Evolutionary conservation across 2,888 invertebrate species (phyloP), one percentile per base, ranked within the genome.

Genomic region (Lampropteryx suffumata): DNA sequence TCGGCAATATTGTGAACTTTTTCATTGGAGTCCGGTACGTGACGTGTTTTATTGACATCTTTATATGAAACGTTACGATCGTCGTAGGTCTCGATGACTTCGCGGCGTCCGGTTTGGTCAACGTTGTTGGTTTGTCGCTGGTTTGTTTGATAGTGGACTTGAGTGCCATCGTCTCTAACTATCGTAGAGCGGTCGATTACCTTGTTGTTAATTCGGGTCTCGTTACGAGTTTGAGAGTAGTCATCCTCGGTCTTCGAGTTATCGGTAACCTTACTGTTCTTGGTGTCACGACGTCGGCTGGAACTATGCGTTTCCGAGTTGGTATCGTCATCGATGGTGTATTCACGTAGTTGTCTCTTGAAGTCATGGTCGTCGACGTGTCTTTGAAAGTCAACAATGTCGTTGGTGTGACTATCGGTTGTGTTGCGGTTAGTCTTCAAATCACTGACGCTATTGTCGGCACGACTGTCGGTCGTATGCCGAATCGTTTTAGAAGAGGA

Each of bases 321-420:
- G n/a, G 70, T 64, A 29, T 70, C 67, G 27, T 59, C 53, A 42
- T 71, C 63, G 7, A 54, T 53, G 6, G 62, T 55, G 43, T 69
- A 66, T 36, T 73, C 65, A 17, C 61, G 61, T 40, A 73, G 57
- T 54, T 73, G 71, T 46, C 65, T 73, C 54, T 69, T 76, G 36
- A 81, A 82, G 63, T 89, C 87, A 44, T 65, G 45, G 36, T 82
- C 79, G 57, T 88, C 86, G 43, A 76, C 74, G n/a, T 69, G 65
- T 63, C 73, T 81, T 57, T 86, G 88, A 28, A 81, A 76, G 56
- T 85, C 82, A 1, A 84, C 84, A 17, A 84, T 84, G 41, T 85
- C 69, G 26, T 63, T 53, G 3, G 60, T 56, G 32, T 65, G 71
- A 26, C 69, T 65, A 13, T 80, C 76, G 48, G 62, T 61, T 5